A percentile compares a stretch with the other conserved stretches of the same genome.
Evolutionary conservation across 2,888 invertebrate genomes (phyloP).

Genomic region (Lepidocyrtoides sp.): DNA sequence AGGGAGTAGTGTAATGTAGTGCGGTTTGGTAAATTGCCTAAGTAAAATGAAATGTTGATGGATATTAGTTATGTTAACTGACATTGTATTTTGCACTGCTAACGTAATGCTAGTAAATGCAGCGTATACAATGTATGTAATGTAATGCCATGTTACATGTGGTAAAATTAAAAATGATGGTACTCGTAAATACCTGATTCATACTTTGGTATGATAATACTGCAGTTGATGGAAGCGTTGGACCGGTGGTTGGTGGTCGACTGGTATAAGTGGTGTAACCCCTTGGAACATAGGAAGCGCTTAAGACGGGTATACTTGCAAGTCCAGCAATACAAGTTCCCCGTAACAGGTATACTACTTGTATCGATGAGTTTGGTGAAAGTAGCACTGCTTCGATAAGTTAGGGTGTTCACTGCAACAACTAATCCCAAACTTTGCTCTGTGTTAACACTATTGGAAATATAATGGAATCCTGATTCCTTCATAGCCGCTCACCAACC

Average conservation of each 20-base stretch:
- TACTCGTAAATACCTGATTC: background rate
- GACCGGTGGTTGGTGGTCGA: slow-evolving; percentile 23
- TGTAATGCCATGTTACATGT: no score
- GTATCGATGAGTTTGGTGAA: slow-evolving; percentile 61
- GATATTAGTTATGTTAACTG: slow-evolving; percentile 55
- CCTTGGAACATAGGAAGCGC: slow-evolving; percentile 77
- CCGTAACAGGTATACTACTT: slow-evolving; percentile 55
- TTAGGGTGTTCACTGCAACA: slow-evolving; percentile 61
- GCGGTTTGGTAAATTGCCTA: slow-evolving; percentile 77
- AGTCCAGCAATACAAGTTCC: slow-evolving; percentile 24
- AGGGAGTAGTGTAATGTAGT: slow-evolving; percentile 73
- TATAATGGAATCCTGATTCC: slow-evolving; percentile 76
- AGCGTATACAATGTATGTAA: no score
- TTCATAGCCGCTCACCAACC: slow-evolving; percentile 42
- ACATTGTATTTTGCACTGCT: slow-evolving; percentile 7
- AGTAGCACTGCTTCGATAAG: background rate
- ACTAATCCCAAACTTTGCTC: slow-evolving; percentile 24
- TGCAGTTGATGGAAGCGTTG: slow-evolving; percentile 22
- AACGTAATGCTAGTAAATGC: slow-evolving; percentile 34
- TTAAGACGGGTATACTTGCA: slow-evolving; percentile 75
- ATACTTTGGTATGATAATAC: slow-evolving; percentile 31
- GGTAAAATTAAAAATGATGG: background rate
- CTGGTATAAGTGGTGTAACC: slow-evolving; percentile 48
- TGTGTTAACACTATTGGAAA: slow-evolving; percentile 50
- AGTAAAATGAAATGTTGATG: slow-evolving; percentile 71